Conservation (phyloP, 2,888 invertebrate genomes). For the Tachina fera region DNA sequence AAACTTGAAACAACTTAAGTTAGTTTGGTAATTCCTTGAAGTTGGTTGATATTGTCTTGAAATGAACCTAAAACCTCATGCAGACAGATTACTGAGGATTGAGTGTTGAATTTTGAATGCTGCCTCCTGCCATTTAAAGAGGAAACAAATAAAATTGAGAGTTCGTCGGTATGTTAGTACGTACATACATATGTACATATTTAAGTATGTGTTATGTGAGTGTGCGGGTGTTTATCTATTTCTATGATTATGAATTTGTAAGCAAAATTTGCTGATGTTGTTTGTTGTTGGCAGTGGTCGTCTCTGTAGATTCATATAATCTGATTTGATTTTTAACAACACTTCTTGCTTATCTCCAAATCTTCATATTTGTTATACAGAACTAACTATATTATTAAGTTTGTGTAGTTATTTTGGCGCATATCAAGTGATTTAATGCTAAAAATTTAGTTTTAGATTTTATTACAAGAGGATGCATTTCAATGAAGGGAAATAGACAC, state of each 20-base stretch:
- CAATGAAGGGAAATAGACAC: conserved; percentile 56
- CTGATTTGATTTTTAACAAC: conserved; percentile 49
- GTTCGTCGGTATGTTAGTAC: too few species aligned
- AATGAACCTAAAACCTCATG: conserved; percentile 60
- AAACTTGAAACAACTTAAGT: conserved; percentile 59
- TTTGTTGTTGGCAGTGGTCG: conserved; percentile 33
- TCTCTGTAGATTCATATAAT: conserved; percentile 43
- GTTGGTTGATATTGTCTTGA: conserved; percentile 56
- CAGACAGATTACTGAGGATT: conserved; percentile 69
- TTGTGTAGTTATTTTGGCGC: conserved; percentile 20
- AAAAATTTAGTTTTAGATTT: conserved; percentile 38
- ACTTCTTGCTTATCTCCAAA: conserved; percentile 26
- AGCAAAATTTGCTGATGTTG: conserved; percentile 56
- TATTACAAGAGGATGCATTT: conserved; percentile 25
- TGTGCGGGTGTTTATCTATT: not conserved
- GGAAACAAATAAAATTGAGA: not conserved
- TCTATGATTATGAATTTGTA: conserved; percentile 65
- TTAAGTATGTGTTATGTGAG: not conserved
- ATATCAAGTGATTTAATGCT: conserved; percentile 61
- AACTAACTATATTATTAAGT: not conserved
- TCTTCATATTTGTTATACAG: conserved; percentile 8
- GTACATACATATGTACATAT: too few species aligned
- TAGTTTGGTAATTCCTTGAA: conserved; percentile 61
- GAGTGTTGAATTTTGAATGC: conserved; percentile 57
- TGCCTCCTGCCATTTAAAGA: conserved; percentile 5